Percentiles rank a stretch among this genome's conserved stretches.
Evolutionary conservation across 2,113 vertebrate species (phyloP).

Genomic region (Pluvianellus socialis): DNA sequence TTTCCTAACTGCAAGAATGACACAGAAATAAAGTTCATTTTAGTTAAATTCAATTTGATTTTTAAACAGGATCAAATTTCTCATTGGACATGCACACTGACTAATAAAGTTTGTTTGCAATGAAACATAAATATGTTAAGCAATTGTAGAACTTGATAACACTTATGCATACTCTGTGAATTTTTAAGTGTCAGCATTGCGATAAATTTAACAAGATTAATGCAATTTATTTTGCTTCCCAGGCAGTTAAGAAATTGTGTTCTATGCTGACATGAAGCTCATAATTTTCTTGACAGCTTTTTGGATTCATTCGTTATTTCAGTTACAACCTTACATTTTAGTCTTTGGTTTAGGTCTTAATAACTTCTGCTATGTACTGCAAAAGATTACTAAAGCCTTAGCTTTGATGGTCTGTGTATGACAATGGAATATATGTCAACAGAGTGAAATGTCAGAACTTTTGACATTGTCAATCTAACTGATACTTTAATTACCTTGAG

Average conservation of each 20-base stretch:
- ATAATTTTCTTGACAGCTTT: neutral
- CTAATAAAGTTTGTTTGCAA: neutral
- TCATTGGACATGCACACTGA: neutral
- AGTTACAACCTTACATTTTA: neutral
- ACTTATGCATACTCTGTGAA: neutral
- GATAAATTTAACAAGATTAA: neutral
- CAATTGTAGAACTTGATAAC: neutral
- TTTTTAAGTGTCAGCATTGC: neutral
- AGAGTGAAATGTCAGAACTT: neutral
- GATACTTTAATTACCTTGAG: neutral
- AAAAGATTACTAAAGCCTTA: neutral
- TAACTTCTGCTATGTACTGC: neutral
- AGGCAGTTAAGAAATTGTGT: neutral
- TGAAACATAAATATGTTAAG: neutral
- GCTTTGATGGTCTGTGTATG: neutral
- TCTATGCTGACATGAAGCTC: neutral
- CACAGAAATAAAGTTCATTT: neutral
- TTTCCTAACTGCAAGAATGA: neutral
- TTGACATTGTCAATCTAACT: neutral
- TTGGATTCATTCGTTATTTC: neutral
- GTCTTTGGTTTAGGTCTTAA: neutral
- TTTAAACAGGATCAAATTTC: neutral
- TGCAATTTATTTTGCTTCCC: neutral
- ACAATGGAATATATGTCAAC: neutral
- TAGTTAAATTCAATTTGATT: neutral